Conservation (phyloP, 2,888 invertebrate genomes). For the Cheiracanthium punctorium region DNA sequence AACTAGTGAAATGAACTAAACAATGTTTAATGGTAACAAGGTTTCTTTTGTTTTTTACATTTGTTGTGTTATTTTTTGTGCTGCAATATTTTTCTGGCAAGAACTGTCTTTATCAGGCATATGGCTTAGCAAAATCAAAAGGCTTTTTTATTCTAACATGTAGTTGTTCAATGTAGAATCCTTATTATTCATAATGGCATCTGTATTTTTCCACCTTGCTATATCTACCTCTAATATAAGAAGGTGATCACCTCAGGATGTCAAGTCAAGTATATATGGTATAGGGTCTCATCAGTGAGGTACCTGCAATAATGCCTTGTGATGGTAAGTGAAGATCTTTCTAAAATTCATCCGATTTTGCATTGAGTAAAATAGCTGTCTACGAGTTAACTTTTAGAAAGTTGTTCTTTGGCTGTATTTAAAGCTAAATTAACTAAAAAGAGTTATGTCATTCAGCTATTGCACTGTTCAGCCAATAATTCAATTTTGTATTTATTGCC, state of each 20-base stretch:
- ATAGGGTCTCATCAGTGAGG: constrained; percentile 11
- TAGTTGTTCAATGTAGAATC: constrained; percentile 17
- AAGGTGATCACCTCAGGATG: constrained; percentile 14
- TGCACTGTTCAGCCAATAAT: constrained; percentile 4
- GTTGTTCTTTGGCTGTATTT: background rate
- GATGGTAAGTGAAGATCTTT: constrained; percentile 11
- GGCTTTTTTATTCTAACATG: constrained; percentile 5
- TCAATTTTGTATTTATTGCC: too few species aligned
- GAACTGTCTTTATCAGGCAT: background rate
- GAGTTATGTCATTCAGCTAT: background rate
- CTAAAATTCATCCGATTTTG: constrained; percentile 16
- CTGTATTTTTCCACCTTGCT: constrained; percentile 35
- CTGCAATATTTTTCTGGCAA: constrained; percentile 11
- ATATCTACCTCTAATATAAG: constrained; percentile 24
- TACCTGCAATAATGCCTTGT: background rate
- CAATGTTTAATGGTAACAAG: too few species aligned
- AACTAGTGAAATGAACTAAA: too few species aligned
- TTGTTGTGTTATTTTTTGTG: constrained; percentile 5
- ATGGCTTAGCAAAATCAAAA: background rate
- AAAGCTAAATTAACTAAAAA: background rate
- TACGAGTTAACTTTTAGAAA: background rate
- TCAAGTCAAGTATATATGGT: constrained; percentile 20
- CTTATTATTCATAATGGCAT: constrained; percentile 22
- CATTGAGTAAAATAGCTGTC: background rate
- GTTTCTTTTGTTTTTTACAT: too few species aligned